Conservation (phyloP, 2,113 vertebrate species). For the Brachyhypopomus occidentalis region DNA sequence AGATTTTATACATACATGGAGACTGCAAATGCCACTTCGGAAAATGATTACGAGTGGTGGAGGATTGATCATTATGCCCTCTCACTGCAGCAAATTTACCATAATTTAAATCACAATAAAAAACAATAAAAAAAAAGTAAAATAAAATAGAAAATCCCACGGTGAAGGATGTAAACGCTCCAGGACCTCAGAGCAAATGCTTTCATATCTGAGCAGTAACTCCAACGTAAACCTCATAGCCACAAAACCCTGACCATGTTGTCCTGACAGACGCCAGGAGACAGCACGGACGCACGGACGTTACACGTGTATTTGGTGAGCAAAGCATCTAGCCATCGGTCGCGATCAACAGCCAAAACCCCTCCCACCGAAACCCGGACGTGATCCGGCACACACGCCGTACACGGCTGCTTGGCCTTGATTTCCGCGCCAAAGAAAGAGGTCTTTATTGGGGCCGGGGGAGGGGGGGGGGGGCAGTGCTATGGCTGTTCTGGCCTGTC, state of each 20-base stretch:
- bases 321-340: slow-evolving; percentile 41
- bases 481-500: slow-evolving; percentile 43
- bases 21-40: not conserved
- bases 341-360: slow-evolving; percentile 39
- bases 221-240: not conserved
- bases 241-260: not conserved
- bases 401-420: slow-evolving; percentile 61
- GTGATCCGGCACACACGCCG: slow-evolving; percentile 43
- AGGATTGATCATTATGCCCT: not conserved
- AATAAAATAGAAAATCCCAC: no score
- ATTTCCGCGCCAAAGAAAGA: slow-evolving; percentile 62
- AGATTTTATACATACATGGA: not conserved
- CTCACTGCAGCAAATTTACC: not conserved
- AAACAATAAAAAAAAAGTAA: no score
- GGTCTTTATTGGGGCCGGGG: slow-evolving; percentile 60
- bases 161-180: not conserved
- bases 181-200: not conserved
- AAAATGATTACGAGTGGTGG: not conserved
- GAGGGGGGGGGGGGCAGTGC: slow-evolving; percentile 21
- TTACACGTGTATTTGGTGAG: not conserved
- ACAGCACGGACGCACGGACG: not conserved
- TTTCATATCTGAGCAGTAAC: not conserved
- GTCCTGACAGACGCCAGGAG: not conserved
- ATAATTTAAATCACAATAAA: not conserved
- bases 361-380: slow-evolving; percentile 17